Evolutionary conservation across 2,888 invertebrate genomes (phyloP).

Genomic region (Bibio marci): DNA sequence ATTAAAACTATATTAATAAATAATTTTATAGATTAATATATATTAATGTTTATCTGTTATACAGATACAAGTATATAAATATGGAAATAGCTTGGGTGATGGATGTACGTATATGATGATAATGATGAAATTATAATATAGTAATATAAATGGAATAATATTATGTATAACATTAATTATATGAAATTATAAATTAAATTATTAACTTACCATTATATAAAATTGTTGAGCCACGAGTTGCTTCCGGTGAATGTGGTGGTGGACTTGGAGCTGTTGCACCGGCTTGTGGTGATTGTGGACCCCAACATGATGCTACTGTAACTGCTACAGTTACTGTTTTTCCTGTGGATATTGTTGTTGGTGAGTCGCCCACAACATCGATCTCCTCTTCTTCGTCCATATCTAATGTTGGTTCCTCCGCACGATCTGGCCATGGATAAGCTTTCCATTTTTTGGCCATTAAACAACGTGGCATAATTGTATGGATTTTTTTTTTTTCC

Average conservation of each 20-base stretch:
- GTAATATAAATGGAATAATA: no score
- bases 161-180: no score
- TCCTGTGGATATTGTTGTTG: constrained; percentile 21
- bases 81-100: no score
- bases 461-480: constrained; percentile 79
- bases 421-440: constrained; percentile 56
- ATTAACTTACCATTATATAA: constrained; percentile 67
- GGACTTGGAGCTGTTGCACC: constrained; percentile 60
- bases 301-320: constrained; percentile 42
- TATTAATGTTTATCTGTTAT: no score
- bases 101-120: no score
- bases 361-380: constrained; percentile 64
- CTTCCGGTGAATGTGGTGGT: constrained; percentile 43
- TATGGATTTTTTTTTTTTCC: neutral
- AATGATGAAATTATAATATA: no score
- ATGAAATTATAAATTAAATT: no score
- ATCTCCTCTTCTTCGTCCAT: constrained; percentile 64
- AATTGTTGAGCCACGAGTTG: constrained; percentile 50
- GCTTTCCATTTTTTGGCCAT: constrained; percentile 95
- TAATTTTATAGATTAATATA: no score
- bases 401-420: constrained; percentile 27
- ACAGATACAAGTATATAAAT: no score
- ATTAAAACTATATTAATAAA: no score
- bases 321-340: constrained; percentile 13
- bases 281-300: constrained; percentile 56